These are phyloP conservation scores for Apis mellifera DNA, from an alignment of 1,140 invertebrate genomes.

Conservation along the genomic window DNA sequence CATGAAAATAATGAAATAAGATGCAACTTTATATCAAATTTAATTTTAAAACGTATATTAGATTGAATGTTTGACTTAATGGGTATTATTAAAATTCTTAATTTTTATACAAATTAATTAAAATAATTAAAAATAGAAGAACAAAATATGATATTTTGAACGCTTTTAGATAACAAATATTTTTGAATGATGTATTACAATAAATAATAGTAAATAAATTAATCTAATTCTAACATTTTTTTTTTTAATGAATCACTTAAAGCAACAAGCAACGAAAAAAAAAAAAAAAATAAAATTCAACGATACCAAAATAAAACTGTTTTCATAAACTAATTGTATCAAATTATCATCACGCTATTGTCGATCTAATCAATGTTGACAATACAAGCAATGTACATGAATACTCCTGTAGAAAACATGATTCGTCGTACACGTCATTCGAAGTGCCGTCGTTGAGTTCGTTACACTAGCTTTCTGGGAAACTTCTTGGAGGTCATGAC, in stretches of 20 bases:
- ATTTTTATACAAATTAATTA: no score
- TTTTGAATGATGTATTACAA: not conserved
- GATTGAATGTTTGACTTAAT: not conserved
- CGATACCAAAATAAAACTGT: no score
- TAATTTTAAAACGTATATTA: not conserved
- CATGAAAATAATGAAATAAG: not conserved
- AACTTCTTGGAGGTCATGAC: conserved; percentile 61
- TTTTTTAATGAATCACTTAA: no score
- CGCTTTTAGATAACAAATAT: not conserved
- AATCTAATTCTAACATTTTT: no score
- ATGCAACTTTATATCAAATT: not conserved
- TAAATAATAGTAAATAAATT: no score
- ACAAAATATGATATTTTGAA: not conserved
- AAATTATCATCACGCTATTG: not conserved
- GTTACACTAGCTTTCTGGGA: conserved; percentile 61
- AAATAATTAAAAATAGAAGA: not conserved
- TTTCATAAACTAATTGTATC: no score
- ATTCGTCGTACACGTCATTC: conserved; percentile 28
- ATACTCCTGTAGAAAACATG: not conserved
- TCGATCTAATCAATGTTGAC: no score
- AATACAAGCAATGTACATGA: not conserved
- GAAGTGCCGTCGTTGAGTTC: conserved; percentile 33
- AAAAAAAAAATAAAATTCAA: no score
- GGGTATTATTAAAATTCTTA: no score
- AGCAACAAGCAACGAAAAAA: no score